These are phyloP conservation scores for Pseudotriccus pelzelni DNA, from an alignment of 2,797 vertebrate species.

Conservation along the genomic window DNA sequence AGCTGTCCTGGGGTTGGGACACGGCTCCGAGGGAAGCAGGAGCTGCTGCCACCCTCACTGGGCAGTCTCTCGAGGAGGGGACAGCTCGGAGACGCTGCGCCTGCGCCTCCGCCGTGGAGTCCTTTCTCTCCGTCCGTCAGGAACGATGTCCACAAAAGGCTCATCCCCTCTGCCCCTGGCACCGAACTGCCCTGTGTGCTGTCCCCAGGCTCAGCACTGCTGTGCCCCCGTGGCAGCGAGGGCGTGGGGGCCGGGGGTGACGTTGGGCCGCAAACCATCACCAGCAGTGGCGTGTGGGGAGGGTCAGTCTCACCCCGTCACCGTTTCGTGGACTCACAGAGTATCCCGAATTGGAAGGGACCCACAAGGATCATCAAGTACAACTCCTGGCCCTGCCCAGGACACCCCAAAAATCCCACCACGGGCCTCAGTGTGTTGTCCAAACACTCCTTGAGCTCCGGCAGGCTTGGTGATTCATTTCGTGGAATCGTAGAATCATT, in stretches of 20 bases:
- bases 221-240: accelerated
- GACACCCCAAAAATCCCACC: not conserved
- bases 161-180: accelerated
- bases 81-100: accelerated
- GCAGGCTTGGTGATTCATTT: not conserved
- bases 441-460: not conserved
- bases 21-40: not conserved
- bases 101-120: accelerated
- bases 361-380: not conserved
- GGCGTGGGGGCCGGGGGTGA: not conserved
- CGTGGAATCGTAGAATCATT: accelerated
- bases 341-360: not conserved
- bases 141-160: not conserved
- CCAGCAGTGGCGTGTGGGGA: not conserved
- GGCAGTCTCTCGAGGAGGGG: no score
- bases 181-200: not conserved
- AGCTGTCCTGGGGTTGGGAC: not conserved
- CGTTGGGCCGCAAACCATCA: not conserved
- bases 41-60: not conserved
- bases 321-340: not conserved
- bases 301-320: accelerated
- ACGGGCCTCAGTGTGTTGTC: not conserved
- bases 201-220: not conserved
- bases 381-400: not conserved
- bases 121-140: accelerated